Evolutionary conservation across 2,797 vertebrate genomes (phyloP).

Genomic region (Onychomys arenicola): DNA sequence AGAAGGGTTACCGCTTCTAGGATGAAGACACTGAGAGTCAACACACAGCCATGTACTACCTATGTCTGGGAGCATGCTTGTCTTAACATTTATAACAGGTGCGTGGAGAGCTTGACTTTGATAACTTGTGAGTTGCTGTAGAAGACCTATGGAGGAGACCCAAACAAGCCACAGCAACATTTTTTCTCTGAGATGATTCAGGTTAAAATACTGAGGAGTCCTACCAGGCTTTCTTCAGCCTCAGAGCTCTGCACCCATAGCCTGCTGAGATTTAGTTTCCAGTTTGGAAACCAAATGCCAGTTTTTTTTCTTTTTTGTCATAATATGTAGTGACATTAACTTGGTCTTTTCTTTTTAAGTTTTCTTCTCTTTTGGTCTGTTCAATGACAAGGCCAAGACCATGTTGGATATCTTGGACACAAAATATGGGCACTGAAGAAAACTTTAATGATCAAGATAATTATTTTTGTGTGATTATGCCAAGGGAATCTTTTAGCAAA

Average conservation of each 20-base stretch:
- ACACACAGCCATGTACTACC: no score
- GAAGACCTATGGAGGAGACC: neutral
- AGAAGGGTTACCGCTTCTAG: neutral
- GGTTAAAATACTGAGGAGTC: constrained; percentile 14
- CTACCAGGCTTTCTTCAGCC: neutral
- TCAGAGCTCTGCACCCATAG: neutral
- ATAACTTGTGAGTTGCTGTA: neutral
- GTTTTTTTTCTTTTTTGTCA: neutral
- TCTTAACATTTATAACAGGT: neutral
- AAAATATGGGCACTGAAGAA: neutral
- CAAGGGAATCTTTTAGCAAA: neutral
- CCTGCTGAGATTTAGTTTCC: neutral
- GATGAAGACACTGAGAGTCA: neutral
- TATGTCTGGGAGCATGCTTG: neutral
- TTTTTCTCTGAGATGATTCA: neutral
- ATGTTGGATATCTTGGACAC: neutral
- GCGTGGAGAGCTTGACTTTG: constrained; percentile 1
- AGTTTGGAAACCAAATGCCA: constrained; percentile 37
- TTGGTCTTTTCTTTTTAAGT: neutral
- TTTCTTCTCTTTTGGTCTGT: neutral
- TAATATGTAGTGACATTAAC: neutral
- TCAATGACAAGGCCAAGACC: neutral
- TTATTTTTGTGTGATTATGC: constrained; percentile 4
- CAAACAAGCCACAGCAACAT: constrained; percentile 23
- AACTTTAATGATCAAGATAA: neutral